Conservation (phyloP, 2,113 vertebrate genomes). For the Uria lomvia region DNA sequence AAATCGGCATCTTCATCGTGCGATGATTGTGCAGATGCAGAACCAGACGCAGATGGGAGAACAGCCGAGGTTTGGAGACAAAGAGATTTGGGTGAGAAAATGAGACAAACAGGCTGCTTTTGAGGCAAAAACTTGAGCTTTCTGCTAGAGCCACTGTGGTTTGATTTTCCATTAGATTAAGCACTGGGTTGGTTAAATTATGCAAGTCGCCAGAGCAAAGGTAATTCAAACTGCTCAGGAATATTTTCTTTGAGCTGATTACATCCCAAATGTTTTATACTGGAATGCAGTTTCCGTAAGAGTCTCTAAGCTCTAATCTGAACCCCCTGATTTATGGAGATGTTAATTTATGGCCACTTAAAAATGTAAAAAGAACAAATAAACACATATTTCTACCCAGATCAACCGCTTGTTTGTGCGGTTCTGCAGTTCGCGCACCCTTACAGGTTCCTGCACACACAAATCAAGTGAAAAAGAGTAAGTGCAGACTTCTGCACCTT, state of each 20-base stretch:
- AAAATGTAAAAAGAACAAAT: not conserved
- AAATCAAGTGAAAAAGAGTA: not conserved
- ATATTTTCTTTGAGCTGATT: not conserved
- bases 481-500: not conserved
- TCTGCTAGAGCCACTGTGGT: not conserved
- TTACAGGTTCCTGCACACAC: not conserved
- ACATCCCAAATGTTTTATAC: not conserved
- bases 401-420: fast-evolving
- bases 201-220: not conserved
- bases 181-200: not conserved
- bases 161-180: not conserved
- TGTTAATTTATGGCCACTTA: not conserved
- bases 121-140: not conserved
- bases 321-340: not conserved
- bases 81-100: not conserved
- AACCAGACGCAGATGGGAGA: not conserved
- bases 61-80: not conserved
- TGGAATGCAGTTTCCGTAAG: not conserved
- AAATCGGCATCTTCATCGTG: fast-evolving
- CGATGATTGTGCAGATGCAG: not conserved
- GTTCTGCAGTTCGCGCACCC: not conserved
- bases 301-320: not conserved
- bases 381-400: not conserved
- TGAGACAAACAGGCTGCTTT: not conserved
- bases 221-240: not conserved